Evolutionary conservation across 2,113 vertebrate genomes (phyloP).

Genomic region (Oenanthe oenanthe): DNA sequence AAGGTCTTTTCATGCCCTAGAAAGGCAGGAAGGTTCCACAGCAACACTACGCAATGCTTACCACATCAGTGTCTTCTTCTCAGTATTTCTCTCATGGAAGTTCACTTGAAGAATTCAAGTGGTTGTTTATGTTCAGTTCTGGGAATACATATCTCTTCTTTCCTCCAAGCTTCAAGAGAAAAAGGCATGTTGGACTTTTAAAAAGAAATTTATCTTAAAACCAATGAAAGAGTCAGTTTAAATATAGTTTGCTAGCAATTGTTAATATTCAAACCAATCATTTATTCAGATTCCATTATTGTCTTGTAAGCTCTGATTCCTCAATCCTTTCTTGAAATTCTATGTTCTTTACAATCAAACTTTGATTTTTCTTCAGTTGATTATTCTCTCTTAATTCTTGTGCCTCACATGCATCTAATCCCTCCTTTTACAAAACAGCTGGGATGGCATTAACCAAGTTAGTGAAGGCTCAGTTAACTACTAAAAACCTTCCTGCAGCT

Average conservation of each 20-base stretch:
- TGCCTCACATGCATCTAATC: background rate
- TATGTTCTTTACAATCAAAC: background rate
- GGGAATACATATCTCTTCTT: background rate
- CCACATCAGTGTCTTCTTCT: background rate
- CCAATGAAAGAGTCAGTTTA: background rate
- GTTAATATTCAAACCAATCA: background rate
- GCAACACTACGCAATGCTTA: fast-evolving
- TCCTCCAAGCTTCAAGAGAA: background rate
- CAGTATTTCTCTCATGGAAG: background rate
- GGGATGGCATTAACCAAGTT: background rate
- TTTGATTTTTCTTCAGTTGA: background rate
- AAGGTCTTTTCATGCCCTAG: background rate
- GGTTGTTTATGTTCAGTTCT: background rate
- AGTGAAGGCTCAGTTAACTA: background rate
- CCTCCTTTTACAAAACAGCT: background rate
- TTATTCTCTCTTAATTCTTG: background rate
- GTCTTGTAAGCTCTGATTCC: background rate
- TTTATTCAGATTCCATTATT: background rate
- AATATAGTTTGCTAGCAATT: background rate
- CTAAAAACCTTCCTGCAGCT: background rate
- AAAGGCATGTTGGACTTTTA: background rate
- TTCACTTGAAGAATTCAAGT: background rate
- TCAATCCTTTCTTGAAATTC: background rate
- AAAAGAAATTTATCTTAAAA: background rate
- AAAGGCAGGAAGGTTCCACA: background rate